phyloP scores from a whole-genome alignment of 2,888 invertebrate species.

The Ophion ellenae region DNA sequence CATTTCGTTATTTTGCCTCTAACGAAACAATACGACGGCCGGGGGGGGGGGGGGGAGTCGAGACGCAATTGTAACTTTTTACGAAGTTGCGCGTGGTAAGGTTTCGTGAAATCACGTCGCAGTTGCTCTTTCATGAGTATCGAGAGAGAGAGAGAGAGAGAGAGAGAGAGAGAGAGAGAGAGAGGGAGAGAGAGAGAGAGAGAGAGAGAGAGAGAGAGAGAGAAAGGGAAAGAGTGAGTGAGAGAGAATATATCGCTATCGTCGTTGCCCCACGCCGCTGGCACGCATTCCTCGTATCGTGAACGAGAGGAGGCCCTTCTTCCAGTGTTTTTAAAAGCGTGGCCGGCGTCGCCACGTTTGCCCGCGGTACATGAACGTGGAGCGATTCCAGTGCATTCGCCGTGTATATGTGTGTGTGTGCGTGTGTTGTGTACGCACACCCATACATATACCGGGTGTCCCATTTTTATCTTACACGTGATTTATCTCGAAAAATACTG shows the following conservation, averaged over 20 bases:
- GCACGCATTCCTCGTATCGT: slow-evolving; percentile 69
- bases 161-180: slow-evolving; percentile 38
- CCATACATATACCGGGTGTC: too few species aligned
- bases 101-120: slow-evolving; percentile 27
- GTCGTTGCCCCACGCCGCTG: slow-evolving; percentile 53
- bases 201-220: slow-evolving; percentile 41
- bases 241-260: slow-evolving; percentile 32
- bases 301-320: slow-evolving; percentile 51
- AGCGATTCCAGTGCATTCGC: slow-evolving; percentile 7
- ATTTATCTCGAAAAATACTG: too few species aligned
- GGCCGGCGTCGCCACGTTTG: slow-evolving; percentile 63
- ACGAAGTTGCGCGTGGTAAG: slow-evolving; percentile 24
- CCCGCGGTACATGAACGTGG: slow-evolving; percentile 48
- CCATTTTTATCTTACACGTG: too few species aligned
- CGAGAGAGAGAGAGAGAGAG: slow-evolving; percentile 27
- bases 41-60: too few species aligned
- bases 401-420: neutral
- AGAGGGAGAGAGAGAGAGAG: slow-evolving; percentile 38
- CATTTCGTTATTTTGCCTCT: too few species aligned
- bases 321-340: slow-evolving; percentile 70
- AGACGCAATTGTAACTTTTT: neutral
- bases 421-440: too few species aligned
- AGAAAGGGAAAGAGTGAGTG: slow-evolving; percentile 42
- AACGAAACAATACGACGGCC: too few species aligned
- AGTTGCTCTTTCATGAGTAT: slow-evolving; percentile 27